Conservation (phyloP, 2,113 vertebrate genomes). For the Oryzias curvinotus region DNA sequence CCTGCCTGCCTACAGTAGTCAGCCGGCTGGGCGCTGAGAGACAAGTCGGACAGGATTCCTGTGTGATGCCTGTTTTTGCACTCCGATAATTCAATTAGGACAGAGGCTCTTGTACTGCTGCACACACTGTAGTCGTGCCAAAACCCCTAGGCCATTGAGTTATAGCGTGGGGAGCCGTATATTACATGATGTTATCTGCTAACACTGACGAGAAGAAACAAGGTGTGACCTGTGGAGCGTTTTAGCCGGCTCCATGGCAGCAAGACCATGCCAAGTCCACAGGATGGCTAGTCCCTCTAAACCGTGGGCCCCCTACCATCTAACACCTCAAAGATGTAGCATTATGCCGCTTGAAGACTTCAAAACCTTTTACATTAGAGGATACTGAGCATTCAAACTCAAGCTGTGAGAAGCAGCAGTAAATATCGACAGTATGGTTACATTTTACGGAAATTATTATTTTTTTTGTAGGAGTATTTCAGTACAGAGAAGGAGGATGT, state of each 20-base stretch:
- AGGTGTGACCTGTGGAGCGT: conserved; percentile 55
- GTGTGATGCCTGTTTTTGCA: conserved; percentile 68
- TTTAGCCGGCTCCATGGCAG: conserved; percentile 47
- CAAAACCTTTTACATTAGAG: too few relatives aligned
- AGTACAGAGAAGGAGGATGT: too few relatives aligned
- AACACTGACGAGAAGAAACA: conserved; percentile 64
- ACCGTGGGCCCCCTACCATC: not conserved
- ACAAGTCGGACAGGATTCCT: conserved; percentile 68
- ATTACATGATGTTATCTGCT: conserved; percentile 65
- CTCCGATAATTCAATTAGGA: conserved; percentile 75
- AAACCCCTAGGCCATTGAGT: conserved; percentile 62
- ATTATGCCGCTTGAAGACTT: too few relatives aligned
- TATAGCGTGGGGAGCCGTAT: conserved; percentile 46
- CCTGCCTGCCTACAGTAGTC: conserved; percentile 32
- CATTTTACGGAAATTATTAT: too few relatives aligned
- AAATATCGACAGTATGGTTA: too few relatives aligned
- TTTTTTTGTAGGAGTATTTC: too few relatives aligned
- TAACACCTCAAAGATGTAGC: too few relatives aligned
- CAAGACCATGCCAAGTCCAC: conserved; percentile 16
- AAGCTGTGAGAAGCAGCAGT: too few relatives aligned
- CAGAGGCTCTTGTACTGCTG: conserved; percentile 47
- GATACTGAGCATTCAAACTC: too few relatives aligned
- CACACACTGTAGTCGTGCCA: conserved; percentile 57
- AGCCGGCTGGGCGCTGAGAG: conserved; percentile 57
- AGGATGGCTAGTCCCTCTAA: conserved; percentile 18